Evolutionary conservation across 2,797 vertebrate species (phyloP).

Genomic region (Pagetopsis macropterus): DNA sequence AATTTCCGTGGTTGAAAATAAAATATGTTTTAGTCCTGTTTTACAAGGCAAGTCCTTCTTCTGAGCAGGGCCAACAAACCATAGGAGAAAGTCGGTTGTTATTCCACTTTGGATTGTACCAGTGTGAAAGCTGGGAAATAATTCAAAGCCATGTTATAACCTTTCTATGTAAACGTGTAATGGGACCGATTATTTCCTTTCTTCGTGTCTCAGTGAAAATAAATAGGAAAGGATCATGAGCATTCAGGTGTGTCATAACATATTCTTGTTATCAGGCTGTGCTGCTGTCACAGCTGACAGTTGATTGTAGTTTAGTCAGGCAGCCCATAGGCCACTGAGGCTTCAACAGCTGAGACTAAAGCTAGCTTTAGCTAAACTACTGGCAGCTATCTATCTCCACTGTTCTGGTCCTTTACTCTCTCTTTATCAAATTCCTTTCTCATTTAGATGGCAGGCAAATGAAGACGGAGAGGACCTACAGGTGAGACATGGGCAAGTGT

Average conservation of each 20-base stretch:
- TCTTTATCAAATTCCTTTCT: constrained; percentile 16
- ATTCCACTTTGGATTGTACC: too few species aligned
- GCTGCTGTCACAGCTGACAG: constrained; percentile 30
- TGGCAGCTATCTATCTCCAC: neutral
- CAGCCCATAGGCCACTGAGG: neutral
- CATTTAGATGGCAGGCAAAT: constrained; percentile 89
- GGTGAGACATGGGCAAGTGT: constrained; percentile 65
- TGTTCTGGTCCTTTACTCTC: neutral
- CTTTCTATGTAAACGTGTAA: constrained; percentile 12
- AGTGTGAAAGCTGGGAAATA: too few species aligned
- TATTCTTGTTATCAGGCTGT: constrained; percentile 17
- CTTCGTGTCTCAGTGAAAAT: neutral
- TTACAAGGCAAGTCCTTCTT: too few species aligned
- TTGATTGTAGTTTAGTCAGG: constrained; percentile 3
- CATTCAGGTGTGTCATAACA: constrained; percentile 4
- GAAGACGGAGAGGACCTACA: constrained; percentile 81
- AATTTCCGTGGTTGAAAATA: too few species aligned
- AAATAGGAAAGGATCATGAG: neutral
- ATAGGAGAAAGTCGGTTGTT: too few species aligned
- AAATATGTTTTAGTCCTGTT: too few species aligned
- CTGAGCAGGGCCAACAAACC: too few species aligned
- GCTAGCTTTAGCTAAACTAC: neutral
- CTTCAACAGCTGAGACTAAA: constrained; percentile 3
- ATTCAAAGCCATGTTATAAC: neutral
- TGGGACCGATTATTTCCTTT: constrained; percentile 25